Percentiles rank a stretch among this genome's conserved stretches.
phyloP scores from a whole-genome alignment of 2,797 vertebrate species.

The Otus scops region DNA sequence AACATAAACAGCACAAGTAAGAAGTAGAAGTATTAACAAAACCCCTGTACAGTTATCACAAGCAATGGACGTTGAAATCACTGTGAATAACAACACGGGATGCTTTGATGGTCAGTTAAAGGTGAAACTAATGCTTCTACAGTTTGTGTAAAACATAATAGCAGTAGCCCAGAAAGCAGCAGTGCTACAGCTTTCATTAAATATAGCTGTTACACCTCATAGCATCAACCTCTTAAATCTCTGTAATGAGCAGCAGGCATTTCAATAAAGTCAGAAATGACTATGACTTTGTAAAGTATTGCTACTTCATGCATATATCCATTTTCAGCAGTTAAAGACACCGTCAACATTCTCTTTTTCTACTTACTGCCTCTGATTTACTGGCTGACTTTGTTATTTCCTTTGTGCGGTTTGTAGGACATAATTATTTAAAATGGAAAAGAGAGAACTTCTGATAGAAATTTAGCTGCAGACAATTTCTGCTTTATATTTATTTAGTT shows the following conservation, averaged over 20 bases:
- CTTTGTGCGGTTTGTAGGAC: constrained; percentile 16
- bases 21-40: not conserved
- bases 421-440: constrained; percentile 35
- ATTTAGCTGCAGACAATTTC: constrained; percentile 24
- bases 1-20: not conserved
- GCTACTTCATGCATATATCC: not conserved
- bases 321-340: constrained; percentile 20
- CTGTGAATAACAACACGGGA: not conserved
- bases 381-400: constrained; percentile 39
- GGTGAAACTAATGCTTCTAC: not conserved
- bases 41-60: not conserved
- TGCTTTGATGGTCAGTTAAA: not conserved
- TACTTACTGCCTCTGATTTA: constrained; percentile 37
- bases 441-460: not conserved
- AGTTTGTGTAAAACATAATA: not conserved
- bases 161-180: not conserved
- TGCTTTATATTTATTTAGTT: constrained; percentile 34
- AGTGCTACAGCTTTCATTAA: not conserved
- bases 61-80: not conserved
- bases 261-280: constrained; percentile 33
- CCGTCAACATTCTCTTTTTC: constrained; percentile 10
- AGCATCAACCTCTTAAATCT: constrained; percentile 40
- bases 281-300: not conserved
- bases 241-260: constrained; percentile 26
- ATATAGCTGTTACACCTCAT: not conserved